Base-by-base conservation (phyloP, 2,113 vertebrate genomes). In the Nanorana parkeri region DNA sequence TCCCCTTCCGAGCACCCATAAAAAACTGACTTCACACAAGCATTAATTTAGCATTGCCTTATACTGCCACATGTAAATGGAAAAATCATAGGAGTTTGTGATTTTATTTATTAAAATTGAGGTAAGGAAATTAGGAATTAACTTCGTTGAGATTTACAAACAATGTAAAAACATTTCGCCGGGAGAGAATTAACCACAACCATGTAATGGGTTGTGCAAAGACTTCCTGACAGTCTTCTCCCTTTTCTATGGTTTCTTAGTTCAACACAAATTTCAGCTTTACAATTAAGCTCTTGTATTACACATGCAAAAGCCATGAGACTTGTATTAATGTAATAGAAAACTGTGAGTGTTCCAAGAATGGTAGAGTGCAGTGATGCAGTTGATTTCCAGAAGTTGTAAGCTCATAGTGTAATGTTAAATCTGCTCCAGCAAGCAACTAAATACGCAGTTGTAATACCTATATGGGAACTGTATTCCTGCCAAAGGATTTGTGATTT, bases 231-330 rank as follows among this genome's bases (percentile, higher is more conserved):
- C 24, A 61, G 56, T 63, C 58, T 36, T 10, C 13, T 47, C 29
- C 58, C 56, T 63, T 41, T 63, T 41, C 71, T 41, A 76, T 41
- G 58, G 73, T 76, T 47, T 76, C 73, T 63, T 76, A 61, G 73
- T 63, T 61, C 41, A 63, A 63, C 15, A 47, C 19, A 76, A 76
- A 36, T 23, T 32, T 76, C 73, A 41, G 56, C 19, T 16, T 76
- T 63, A 63, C 56, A 63, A 76, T 76, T 63, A 76, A 76, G 41
- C 55, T 29, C 47, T 41, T 76, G 73, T 76, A n/a, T 76, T 36
- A 76, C 28, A 28, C 71, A 74, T 74, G 71, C 36, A 60, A 61
- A 61, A 76, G 73, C n/a, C 29, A 47, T n/a, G 17, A 61, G 56
- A 63, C 29, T 76, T 61, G 60, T 76, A 63, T 61, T 76, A 76